These are phyloP conservation scores for Pseudomyrmex sp. DNA, from an alignment of 1,140 invertebrate species.

Conservation along the genomic window DNA sequence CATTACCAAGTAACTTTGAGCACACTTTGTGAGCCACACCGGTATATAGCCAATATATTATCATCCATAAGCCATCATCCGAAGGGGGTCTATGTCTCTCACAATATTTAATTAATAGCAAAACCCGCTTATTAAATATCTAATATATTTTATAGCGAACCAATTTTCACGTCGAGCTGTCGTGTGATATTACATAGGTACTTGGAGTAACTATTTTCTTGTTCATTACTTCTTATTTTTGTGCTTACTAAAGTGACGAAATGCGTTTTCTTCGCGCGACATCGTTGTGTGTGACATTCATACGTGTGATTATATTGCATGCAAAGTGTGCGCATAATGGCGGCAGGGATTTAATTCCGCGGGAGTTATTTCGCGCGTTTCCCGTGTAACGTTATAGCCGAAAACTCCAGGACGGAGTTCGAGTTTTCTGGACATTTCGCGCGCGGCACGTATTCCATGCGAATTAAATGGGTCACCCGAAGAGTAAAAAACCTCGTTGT, in stretches of 20 bases:
- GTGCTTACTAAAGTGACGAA: neutral
- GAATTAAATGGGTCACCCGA: constrained; percentile 72
- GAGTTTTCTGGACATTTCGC: constrained; percentile 54
- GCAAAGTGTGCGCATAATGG: constrained; percentile 41
- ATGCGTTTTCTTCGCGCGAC: neutral
- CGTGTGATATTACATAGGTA: neutral
- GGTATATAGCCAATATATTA: constrained; percentile 26
- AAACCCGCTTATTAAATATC: neutral
- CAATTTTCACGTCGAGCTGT: neutral
- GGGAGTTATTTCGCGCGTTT: constrained; percentile 53
- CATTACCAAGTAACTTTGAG: constrained; percentile 32
- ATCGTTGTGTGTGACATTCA: neutral
- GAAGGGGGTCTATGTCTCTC: constrained; percentile 11
- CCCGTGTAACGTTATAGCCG: constrained; percentile 38
- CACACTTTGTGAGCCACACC: constrained; percentile 27
- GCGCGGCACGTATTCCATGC: constrained; percentile 55
- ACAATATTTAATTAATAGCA: constrained; percentile 20
- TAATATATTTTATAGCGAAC: neutral
- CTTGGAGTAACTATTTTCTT: no score
- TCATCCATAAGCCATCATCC: constrained; percentile 32
- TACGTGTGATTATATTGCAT: neutral
- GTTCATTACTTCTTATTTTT: neutral
- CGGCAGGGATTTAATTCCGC: constrained; percentile 51
- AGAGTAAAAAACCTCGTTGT: constrained; percentile 64
- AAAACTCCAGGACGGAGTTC: constrained; percentile 49